Evolutionary conservation across 1,140 invertebrate species (phyloP), one percentile per base, ranked within the genome.

Genomic region (Chlorops oryzae): DNA sequence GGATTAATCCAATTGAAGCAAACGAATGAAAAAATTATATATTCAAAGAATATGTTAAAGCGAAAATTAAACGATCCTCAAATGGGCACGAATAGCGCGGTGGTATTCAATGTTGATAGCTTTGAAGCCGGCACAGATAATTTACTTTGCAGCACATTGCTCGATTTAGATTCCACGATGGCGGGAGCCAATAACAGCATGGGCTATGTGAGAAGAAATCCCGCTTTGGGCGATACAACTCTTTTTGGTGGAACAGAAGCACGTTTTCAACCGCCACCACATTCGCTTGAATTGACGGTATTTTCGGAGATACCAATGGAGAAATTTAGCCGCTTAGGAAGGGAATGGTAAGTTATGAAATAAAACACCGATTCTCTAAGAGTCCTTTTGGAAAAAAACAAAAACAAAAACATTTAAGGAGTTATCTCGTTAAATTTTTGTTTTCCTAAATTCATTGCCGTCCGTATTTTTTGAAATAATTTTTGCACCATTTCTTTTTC

Each of bases 11-110:
- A 67, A 46, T 28, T 70, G 9, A 58, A 61, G 1, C 62, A 70
- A 57, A 70, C 70, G 17, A 70, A 70, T 34, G 66, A 67, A 9
- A 70, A 70, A 46, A 70, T 70, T 9, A 41, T 66, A 1, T 67
- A 58, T 25, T 67, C 62, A 1, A 65, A 69, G 28, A 65, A 62
- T 37, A 56, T 67, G 42, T 34, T 70, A 37, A 62, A 58, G 35
- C 63, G 59, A 37, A 34, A 62, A 46, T 41, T 70, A 35, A 57
- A 65, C 10, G 63, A 63, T 40, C 58, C 62, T 55, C 59, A 67
- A 42, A 49, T n/a, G n/a, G n/a, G n/a, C n/a, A 43, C 25, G 18
- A 46, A 41, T 12, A 62, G 63, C 51, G 60, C 59, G 17, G 32
- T 62, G 12, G 17, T 61, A 35, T 55, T 60, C n/a, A 40, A 44